Base-by-base conservation (phyloP, 2,888 invertebrate genomes). In the Diachrysia chrysitis region DNA sequence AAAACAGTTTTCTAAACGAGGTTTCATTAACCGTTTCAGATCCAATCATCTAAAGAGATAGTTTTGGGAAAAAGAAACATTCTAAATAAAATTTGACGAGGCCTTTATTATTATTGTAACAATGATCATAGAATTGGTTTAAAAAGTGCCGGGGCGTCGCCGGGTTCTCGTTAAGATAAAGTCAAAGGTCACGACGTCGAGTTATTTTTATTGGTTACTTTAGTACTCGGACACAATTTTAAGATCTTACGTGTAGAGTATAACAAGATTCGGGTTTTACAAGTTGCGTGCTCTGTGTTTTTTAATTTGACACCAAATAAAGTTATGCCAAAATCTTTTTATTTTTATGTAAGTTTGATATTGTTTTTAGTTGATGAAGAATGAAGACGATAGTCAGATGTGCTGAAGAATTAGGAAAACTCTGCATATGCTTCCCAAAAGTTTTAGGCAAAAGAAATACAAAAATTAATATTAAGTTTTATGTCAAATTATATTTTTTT, bases 141-240 rank as follows among this genome's bases (percentile, higher is more conserved):
- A 60, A 58, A 69, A 69, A 74, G 51, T 56, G 10, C 29, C 46
- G 6, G 62, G 78, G 63, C 53, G 69, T 67, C n/a, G 59, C 55
- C 37, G 23, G 35, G 14, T 25, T 53, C 56, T 65, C 61, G 53
- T 73, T 62, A 63, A 74, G 63, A 57, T 67, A 42, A 51, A 23
- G 58, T 42, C n/a, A 58, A 60, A 56, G 66, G 68, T 76, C 81
- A 79, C 80, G 79, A 82, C 59, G 57, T 2, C 19, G 7, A 73
- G 67, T 77, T 79, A 76, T 67, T 79, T 82, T 82, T 83, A 83
- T 78, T 78, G 74, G 60, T 58, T 46, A 51, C 58, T 64, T 79
- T 83, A 76, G 73, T 72, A 46, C 69, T 73, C 35, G 81, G 74
- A 72, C 68, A 71, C 21, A 21, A 21, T 19, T 51, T 51, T 51